Evolutionary conservation across 2,888 invertebrate genomes (phyloP).

Genomic region (Heliconius charithonia): DNA sequence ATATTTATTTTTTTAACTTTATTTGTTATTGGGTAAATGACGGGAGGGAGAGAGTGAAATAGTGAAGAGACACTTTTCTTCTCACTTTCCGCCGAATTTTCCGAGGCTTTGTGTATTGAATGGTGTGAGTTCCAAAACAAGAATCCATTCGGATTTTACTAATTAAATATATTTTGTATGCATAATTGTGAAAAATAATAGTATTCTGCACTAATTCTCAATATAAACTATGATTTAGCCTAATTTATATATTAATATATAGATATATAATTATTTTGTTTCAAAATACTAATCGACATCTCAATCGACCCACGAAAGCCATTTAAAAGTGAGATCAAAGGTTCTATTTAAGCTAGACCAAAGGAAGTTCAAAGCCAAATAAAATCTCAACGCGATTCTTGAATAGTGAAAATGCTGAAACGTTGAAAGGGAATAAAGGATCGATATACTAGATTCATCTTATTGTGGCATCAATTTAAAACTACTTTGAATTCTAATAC

Average conservation of each 20-base stretch:
- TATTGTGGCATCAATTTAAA: conserved; percentile 35
- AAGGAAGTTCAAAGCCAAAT: conserved; percentile 38
- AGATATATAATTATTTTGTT: neutral
- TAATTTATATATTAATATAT: no score
- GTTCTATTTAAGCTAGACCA: conserved; percentile 30
- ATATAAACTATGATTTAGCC: no score
- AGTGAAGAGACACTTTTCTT: no score
- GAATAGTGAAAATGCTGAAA: conserved; percentile 40
- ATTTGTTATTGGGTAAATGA: no score
- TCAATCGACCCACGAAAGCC: neutral
- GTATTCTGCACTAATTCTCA: no score
- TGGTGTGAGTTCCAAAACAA: neutral
- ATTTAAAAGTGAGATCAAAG: conserved; percentile 7
- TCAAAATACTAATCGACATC: neutral
- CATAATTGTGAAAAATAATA: no score
- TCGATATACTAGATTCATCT: conserved; percentile 30
- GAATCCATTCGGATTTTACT: no score
- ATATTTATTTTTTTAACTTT: no score
- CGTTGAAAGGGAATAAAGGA: conserved; percentile 39
- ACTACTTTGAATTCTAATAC: conserved; percentile 26
- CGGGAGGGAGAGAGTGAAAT: no score
- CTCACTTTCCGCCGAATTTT: neutral
- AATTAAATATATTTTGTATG: no score
- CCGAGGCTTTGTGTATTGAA: neutral
- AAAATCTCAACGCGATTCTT: conserved; percentile 35